Base-by-base conservation (phyloP, 2,888 invertebrate genomes). In the Campopleginae sp. region DNA sequence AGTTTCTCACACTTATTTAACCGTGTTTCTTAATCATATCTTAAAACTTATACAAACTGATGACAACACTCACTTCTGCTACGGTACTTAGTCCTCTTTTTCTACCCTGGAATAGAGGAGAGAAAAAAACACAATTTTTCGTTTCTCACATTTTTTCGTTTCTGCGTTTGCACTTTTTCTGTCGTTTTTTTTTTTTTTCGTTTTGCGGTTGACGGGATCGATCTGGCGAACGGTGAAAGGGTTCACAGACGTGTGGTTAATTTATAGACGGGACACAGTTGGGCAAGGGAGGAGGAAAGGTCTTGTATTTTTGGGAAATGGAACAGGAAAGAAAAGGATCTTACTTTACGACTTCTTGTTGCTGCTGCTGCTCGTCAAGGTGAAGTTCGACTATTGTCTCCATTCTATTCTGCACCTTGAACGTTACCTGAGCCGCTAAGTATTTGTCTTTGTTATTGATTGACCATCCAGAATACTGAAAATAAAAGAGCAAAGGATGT, bases 381-480 rank as follows among this genome's bases (percentile, higher is more conserved):
- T 93, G 92, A 85, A 94, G 94, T 90, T 95, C 94, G 78, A 95
- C 94, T 86, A 95, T 93, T 58, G 94, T 94, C 89, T 95, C 94
- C 89, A 92, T 93, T 88, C 94, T 93, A 87, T 93, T 94, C 91
- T 94, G 94, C 88, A 94, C 93, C 90, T 94, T 94, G 87, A 94
- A 94, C 84, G 93, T 92, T 68, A 95, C 94, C 80, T 94, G 93
- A 58, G 94, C 94, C 38, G 94, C 94, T 88, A 94, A 91, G 88
- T 94, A 95, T 88, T 94, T 94, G 66, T 94, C 94, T 91, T 94
- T 94, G 87, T 94, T 93, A 88, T 92, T 93, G 63, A 93, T 91
- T 51, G 94, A 94, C 94, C 95, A 95, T 65, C 94, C 94, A 54
- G 95, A 94, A 89, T 94, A 95, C 94, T 95, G 77, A 31, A 80